Percentiles rank a stretch among this genome's conserved stretches.
These are phyloP conservation scores for Salticus scenicus DNA, from an alignment of 2,888 invertebrate genomes.

Conservation along the genomic window DNA sequence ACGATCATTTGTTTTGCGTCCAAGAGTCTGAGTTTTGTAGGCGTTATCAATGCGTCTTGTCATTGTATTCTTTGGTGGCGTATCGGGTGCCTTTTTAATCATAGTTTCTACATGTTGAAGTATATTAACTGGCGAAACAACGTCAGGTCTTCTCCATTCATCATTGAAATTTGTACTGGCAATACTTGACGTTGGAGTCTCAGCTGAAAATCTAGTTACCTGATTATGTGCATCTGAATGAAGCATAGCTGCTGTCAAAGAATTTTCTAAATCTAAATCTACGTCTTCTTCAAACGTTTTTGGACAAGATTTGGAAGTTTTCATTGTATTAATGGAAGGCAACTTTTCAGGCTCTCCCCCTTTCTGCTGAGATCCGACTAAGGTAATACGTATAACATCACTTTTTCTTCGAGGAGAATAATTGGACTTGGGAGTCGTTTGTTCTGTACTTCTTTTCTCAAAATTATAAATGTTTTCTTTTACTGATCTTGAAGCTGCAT, in stretches of 20 bases:
- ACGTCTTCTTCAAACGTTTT: conserved; percentile 81
- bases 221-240: conserved; percentile 63
- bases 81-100: conserved; percentile 61
- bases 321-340: conserved; percentile 77
- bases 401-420: conserved; percentile 60
- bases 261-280: conserved; percentile 88
- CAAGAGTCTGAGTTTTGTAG: conserved; percentile 48
- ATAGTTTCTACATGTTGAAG: conserved; percentile 37
- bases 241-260: conserved; percentile 81
- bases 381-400: conserved; percentile 61
- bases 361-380: conserved; percentile 62
- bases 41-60: conserved; percentile 38
- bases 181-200: conserved; percentile 56
- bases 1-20: conserved; percentile 40
- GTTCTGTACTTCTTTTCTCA: conserved; percentile 56
- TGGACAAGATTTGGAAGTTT: conserved; percentile 90
- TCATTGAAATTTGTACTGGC: conserved; percentile 55
- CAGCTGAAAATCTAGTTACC: conserved; percentile 57
- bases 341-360: conserved; percentile 47
- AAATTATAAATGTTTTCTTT: conserved; percentile 69
- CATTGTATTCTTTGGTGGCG: conserved; percentile 47
- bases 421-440: conserved; percentile 39
- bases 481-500: conserved; percentile 57
- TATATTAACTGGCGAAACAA: conserved; percentile 52
- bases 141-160: conserved; percentile 57